Base-by-base conservation (phyloP, 2,888 invertebrate species). In the Eristalis tenax region DNA sequence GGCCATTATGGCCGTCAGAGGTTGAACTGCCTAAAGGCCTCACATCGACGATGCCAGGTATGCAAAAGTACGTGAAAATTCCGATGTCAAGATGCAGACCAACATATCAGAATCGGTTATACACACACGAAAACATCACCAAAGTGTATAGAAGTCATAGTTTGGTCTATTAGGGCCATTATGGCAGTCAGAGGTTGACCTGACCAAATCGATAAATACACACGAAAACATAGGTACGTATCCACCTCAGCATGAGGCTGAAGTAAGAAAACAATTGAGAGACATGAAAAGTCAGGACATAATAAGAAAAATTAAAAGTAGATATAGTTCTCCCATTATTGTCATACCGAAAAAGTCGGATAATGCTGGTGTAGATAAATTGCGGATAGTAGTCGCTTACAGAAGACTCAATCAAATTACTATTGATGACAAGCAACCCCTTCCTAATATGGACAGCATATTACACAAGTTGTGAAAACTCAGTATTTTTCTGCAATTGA, bases 401-500 rank as follows among this genome's bases (percentile, higher is more conserved):
- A 73, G 89, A 78, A 74, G 65, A 59, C 65, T 85, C 13, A 83
- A 89, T 68, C 32, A 84, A 22, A 28, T 89, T 6, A 84, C 83
- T 23, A 74, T 79, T 4, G 77, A 81, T 77, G 86, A 88, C 59
- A 83, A 87, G 40, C 77, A 83, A 59, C 80, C 80, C 4, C 50
- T 82, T 13, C 84, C 89, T n/a, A 88, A 86, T 57, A 88, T 85
- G 28, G n/a, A n/a, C n/a, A n/a, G 32, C 15, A 56, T 74, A 15
- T 23, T 74, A 13, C 35, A 64, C 8, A 64, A 74, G 56, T 57
- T 71, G 22, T 40, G 61, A 18, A 77, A 81, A 40, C 81, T 4
- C 76, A 83, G 77, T 82, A 86, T 69, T 86, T 86, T 18, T 86
- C 75, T 64, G 73, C 88, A 8, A n/a, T 83, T 23, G 88, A 86